Conservation (phyloP, 2,888 invertebrate genomes). For the Luperina nickerlii region DNA sequence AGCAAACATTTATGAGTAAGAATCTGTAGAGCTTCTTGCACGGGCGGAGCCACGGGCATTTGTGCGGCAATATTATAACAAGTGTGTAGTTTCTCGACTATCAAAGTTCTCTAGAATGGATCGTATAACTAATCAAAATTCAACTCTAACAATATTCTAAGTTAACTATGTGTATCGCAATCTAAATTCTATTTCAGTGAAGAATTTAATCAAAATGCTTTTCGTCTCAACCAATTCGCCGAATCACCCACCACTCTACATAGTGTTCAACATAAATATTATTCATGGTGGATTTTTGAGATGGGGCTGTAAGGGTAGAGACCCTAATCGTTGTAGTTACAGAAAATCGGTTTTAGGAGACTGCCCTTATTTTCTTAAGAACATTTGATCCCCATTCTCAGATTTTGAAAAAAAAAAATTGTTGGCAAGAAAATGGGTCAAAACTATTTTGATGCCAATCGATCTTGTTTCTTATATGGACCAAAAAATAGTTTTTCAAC, state of each 20-base stretch:
- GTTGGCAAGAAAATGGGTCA: neutral
- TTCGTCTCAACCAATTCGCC: constrained; percentile 5
- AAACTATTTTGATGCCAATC: neutral
- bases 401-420: neutral
- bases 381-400: neutral
- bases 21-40: neutral
- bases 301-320: neutral
- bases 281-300: neutral
- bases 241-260: neutral
- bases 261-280: constrained; percentile 10
- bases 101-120: neutral
- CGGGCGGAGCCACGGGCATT: neutral
- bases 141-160: constrained; percentile 26
- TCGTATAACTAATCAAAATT: constrained; percentile 30
- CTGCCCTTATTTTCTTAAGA: neutral
- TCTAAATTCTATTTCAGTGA: constrained; percentile 33
- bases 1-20: neutral
- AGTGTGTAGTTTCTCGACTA: neutral
- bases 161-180: constrained; percentile 24
- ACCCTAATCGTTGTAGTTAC: neutral
- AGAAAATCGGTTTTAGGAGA: neutral
- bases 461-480: neutral
- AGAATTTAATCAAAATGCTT: constrained; percentile 47
- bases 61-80: neutral
- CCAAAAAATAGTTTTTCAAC: neutral